Evolutionary conservation across 2,888 invertebrate species (phyloP).

Genomic region (Alcis repandata): DNA sequence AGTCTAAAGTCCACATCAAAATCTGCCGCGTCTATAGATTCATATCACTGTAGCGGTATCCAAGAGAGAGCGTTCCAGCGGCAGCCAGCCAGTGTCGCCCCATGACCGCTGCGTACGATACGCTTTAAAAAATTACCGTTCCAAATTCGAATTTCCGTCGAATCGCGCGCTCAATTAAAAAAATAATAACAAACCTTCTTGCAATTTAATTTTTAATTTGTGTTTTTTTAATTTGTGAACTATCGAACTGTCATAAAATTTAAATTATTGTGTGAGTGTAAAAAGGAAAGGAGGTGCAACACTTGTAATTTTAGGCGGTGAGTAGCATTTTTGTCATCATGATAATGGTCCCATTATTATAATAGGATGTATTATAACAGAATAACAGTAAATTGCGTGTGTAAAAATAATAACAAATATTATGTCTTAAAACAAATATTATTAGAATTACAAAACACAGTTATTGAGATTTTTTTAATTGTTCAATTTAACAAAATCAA

Average conservation of each 20-base stretch:
- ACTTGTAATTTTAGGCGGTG: slow-evolving; percentile 65
- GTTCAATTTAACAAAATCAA: background rate
- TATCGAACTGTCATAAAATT: slow-evolving; percentile 36
- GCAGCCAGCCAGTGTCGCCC: slow-evolving; percentile 68
- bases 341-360: slow-evolving; percentile 7
- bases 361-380: background rate
- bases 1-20: slow-evolving; percentile 1
- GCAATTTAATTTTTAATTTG: slow-evolving; percentile 41
- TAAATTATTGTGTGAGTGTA: slow-evolving; percentile 38
- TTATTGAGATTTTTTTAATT: too few relatives aligned
- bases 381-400: background rate
- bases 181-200: slow-evolving; percentile 27
- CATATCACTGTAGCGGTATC: slow-evolving; percentile 53
- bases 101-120: slow-evolving; percentile 58
- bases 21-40: slow-evolving; percentile 52
- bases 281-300: slow-evolving; percentile 80
- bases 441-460: background rate
- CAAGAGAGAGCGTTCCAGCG: slow-evolving; percentile 76
- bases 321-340: slow-evolving; percentile 49
- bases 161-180: slow-evolving; percentile 59
- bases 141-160: slow-evolving; percentile 59
- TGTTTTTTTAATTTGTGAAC: slow-evolving; percentile 50
- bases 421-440: too few relatives aligned
- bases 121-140: slow-evolving; percentile 60
- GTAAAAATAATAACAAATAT: background rate